Percentiles rank a stretch among this genome's conserved stretches.
Conservation (phyloP, 2,888 invertebrate genomes). For the Lepidocyrtoides sp. region DNA sequence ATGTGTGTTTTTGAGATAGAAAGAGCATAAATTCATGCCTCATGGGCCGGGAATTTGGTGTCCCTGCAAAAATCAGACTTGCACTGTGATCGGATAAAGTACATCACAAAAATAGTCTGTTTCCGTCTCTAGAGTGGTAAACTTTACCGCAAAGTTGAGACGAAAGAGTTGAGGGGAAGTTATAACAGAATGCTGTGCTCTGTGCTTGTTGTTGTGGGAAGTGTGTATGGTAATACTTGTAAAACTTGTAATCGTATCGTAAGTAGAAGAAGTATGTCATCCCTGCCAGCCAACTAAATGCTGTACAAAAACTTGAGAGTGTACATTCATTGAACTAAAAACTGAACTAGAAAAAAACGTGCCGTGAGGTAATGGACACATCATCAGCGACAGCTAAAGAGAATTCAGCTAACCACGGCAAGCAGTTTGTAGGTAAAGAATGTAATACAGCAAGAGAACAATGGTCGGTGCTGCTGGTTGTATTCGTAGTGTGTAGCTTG, state of each 20-base stretch:
- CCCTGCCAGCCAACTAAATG: not conserved
- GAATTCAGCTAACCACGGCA: not conserved
- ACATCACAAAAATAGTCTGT: conserved; percentile 51
- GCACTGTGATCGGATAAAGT: conserved; percentile 63
- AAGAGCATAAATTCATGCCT: conserved; percentile 63
- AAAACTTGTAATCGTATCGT: not conserved
- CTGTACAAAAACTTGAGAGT: not conserved
- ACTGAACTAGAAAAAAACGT: not conserved
- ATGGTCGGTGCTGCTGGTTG: not conserved
- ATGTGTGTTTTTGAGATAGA: conserved; percentile 59
- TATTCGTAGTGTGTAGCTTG: too few species aligned
- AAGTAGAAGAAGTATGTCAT: not conserved
- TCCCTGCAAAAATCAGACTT: conserved; percentile 79
- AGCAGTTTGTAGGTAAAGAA: not conserved
- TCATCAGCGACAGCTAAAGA: conserved; percentile 34
- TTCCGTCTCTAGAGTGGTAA: not conserved
- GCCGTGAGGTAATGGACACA: not conserved
- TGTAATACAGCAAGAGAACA: not conserved
- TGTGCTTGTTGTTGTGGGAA: not conserved
- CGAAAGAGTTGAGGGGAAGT: not conserved
- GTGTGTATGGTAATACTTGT: not conserved
- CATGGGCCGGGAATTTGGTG: conserved; percentile 73
- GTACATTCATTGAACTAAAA: not conserved
- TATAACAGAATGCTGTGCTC: not conserved
- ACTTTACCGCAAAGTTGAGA: too few species aligned